Conservation (phyloP, 2,113 vertebrate species). For the Baryphthengus martii region DNA sequence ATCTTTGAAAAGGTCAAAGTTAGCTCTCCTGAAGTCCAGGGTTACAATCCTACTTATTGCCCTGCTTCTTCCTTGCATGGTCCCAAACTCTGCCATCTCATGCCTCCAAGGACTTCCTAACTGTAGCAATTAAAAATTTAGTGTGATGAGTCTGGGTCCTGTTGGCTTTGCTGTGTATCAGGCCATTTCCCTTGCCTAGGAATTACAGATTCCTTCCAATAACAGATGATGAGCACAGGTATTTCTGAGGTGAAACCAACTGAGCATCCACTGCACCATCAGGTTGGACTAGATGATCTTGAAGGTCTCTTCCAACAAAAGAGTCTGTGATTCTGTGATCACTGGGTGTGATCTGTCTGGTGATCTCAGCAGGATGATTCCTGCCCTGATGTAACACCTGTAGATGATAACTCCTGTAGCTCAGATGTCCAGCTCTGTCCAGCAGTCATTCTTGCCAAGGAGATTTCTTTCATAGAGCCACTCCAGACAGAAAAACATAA, state of each 20-base stretch:
- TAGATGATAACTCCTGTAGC: background rate
- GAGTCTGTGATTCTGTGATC: too few species aligned
- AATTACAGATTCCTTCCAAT: background rate
- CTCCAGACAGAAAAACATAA: background rate
- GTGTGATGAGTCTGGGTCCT: too few species aligned
- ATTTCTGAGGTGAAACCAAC: background rate
- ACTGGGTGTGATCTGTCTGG: background rate
- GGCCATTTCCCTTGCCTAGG: background rate
- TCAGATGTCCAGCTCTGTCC: background rate
- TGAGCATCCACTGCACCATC: fast-evolving
- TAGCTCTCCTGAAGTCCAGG: too few species aligned
- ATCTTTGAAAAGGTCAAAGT: too few species aligned
- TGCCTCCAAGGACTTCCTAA: background rate
- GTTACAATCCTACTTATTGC: too few species aligned
- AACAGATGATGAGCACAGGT: background rate
- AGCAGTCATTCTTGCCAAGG: background rate
- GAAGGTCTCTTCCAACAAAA: too few species aligned
- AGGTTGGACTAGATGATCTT: too few species aligned
- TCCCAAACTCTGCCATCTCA: too few species aligned
- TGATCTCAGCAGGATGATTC: background rate
- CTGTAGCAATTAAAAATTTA: background rate
- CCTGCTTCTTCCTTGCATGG: too few species aligned
- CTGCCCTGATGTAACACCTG: background rate
- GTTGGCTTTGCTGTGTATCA: background rate
- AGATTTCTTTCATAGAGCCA: background rate